A percentile compares a stretch with the other conserved stretches of the same genome.
phyloP scores from a whole-genome alignment of 2,888 invertebrate species.

The Aradus depressus region DNA sequence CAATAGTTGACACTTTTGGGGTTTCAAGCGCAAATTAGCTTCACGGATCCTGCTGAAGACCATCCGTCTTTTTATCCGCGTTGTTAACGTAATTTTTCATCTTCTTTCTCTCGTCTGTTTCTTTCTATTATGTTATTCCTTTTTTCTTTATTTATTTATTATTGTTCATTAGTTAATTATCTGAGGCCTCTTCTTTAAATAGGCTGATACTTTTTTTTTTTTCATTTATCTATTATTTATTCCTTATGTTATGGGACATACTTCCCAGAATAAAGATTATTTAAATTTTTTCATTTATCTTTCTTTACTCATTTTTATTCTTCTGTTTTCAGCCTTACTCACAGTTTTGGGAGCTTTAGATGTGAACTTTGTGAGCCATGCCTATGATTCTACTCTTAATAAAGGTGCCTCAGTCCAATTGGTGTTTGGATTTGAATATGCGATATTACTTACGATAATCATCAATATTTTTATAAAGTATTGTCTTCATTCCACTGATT shows the following conservation, averaged over 20 bases:
- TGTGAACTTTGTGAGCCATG: constrained; percentile 80
- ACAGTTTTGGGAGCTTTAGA: constrained; percentile 72
- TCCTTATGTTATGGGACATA: too few species aligned
- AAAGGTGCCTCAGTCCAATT: constrained; percentile 96
- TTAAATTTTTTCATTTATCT: constrained; percentile 3
- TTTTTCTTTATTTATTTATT: not conserved
- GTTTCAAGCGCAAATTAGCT: too few species aligned
- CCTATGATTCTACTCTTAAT: constrained; percentile 80
- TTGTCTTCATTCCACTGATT: constrained; percentile 73
- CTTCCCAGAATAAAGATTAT: not conserved
- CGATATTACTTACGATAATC: constrained; percentile 86
- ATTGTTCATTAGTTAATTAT: not conserved
- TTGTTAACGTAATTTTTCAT: too few species aligned
- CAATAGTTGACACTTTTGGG: too few species aligned
- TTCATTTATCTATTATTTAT: too few species aligned
- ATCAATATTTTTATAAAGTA: constrained; percentile 90
- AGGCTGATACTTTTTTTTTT: not conserved
- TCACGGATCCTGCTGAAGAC: too few species aligned
- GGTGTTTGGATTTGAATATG: constrained; percentile 99
- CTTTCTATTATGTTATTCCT: too few species aligned
- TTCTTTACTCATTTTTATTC: constrained; percentile 1
- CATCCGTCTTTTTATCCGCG: too few species aligned
- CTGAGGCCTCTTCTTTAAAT: not conserved
- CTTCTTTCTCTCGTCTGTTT: too few species aligned
- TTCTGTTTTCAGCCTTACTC: constrained; percentile 47